phyloP scores from a whole-genome alignment of 2,797 vertebrate genomes.

The Margarornis squamiger region DNA sequence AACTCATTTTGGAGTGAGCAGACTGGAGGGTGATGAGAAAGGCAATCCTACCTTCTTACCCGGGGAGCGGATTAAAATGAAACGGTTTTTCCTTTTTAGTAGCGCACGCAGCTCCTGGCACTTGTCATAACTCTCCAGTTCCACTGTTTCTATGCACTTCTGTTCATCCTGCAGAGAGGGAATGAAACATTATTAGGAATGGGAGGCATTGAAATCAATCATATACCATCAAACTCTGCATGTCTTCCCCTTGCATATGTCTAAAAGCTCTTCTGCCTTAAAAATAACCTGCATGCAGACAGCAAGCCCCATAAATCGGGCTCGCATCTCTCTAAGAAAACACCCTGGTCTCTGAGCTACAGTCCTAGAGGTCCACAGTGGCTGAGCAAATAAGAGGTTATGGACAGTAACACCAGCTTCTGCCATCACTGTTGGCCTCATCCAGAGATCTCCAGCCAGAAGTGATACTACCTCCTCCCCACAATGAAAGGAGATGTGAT shows the following conservation, averaged over 20 bases:
- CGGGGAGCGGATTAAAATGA: constrained; percentile 85
- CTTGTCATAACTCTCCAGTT: constrained; percentile 91
- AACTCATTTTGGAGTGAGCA: not conserved
- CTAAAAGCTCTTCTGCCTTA: constrained; percentile 23
- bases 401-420: not conserved
- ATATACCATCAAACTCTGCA: not conserved
- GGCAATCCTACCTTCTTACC: constrained; percentile 87
- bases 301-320: not conserved
- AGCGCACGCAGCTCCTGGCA: constrained; percentile 89
- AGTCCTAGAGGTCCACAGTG: not conserved
- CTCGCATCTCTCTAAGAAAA: not conserved
- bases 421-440: not conserved
- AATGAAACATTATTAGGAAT: constrained; percentile 3
- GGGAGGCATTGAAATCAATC: not conserved
- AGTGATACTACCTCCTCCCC: not conserved
- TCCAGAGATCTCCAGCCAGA: not conserved
- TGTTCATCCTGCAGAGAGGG: constrained; percentile 81
- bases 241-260: not conserved
- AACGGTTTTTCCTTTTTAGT: constrained; percentile 89
- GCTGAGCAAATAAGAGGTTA: not conserved
- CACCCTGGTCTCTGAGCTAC: not conserved
- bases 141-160: constrained; percentile 88
- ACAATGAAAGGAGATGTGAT: not conserved
- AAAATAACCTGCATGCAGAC: constrained; percentile 18
- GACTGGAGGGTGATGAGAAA: constrained; percentile 40